Conservation (phyloP, 2,797 vertebrate species). For the Onychomys leucogaster region DNA sequence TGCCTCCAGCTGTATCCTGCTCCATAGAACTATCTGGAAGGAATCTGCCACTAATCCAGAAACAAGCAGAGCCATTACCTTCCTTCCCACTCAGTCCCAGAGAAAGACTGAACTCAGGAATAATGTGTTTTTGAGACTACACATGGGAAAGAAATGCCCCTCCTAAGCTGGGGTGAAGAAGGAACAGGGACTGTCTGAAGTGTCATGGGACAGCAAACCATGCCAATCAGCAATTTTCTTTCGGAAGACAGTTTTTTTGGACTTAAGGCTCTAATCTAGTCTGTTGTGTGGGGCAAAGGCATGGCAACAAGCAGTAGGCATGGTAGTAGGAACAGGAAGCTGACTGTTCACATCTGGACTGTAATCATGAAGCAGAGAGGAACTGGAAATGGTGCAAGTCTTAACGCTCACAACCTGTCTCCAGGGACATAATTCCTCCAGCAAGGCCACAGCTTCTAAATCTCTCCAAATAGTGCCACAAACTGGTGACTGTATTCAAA, state of each 20-base stretch:
- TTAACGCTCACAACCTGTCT: not conserved
- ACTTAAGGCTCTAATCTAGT: not conserved
- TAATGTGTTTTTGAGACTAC: not conserved
- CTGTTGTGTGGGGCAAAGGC: not conserved
- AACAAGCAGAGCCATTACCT: not conserved
- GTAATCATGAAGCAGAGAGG: not conserved
- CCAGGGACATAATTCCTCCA: not conserved
- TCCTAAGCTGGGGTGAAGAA: not conserved
- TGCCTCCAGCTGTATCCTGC: not conserved
- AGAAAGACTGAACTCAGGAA: slow-evolving; percentile 21
- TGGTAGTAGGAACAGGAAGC: not conserved
- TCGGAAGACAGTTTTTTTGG: not conserved
- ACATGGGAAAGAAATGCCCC: not conserved
- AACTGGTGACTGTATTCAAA: not conserved
- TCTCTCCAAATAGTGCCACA: not conserved
- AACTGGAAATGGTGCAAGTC: not conserved
- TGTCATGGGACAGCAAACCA: not conserved
- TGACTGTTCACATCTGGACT: not conserved
- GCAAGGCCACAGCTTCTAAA: no score
- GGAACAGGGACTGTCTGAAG: not conserved
- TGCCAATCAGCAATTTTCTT: not conserved
- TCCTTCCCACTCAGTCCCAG: not conserved
- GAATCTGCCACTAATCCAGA: not conserved
- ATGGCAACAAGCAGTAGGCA: no score
- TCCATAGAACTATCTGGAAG: slow-evolving; percentile 5